These are phyloP conservation scores for Xiphophorus hellerii DNA, from an alignment of 2,113 vertebrate species.

Conservation along the genomic window DNA sequence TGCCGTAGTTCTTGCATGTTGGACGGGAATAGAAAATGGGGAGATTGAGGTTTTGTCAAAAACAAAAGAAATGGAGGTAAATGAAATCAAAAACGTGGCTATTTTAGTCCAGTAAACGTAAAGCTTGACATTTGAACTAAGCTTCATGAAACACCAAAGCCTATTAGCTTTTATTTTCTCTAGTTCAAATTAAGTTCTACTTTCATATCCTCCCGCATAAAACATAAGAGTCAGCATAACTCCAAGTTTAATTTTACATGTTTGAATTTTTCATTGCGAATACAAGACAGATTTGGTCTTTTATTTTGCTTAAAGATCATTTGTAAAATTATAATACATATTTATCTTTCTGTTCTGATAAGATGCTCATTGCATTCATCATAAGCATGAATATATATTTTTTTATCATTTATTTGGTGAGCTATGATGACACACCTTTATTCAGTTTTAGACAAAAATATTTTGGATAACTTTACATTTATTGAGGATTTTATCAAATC, in stretches of 20 bases:
- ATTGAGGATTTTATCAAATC: too few species aligned
- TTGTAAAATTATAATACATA: not conserved
- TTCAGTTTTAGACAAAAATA: too few species aligned
- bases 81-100: not conserved
- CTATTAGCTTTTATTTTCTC: not conserved
- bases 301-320: not conserved
- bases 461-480: too few species aligned
- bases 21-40: not conserved
- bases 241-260: not conserved
- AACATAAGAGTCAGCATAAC: conserved; percentile 22
- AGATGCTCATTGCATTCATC: not conserved
- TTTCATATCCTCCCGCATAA: conserved; percentile 21
- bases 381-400: not conserved
- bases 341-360: not conserved
- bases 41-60: not conserved
- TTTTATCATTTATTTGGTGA: too few species aligned
- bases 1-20: not conserved
- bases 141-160: not conserved
- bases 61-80: not conserved
- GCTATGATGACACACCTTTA: too few species aligned
- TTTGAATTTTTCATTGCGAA: not conserved
- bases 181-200: not conserved
- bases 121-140: not conserved
- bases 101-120: not conserved
- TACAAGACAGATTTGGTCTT: too few species aligned